phyloP scores from a whole-genome alignment of 2,888 invertebrate genomes.

The Drosophila fulvimacula region DNA sequence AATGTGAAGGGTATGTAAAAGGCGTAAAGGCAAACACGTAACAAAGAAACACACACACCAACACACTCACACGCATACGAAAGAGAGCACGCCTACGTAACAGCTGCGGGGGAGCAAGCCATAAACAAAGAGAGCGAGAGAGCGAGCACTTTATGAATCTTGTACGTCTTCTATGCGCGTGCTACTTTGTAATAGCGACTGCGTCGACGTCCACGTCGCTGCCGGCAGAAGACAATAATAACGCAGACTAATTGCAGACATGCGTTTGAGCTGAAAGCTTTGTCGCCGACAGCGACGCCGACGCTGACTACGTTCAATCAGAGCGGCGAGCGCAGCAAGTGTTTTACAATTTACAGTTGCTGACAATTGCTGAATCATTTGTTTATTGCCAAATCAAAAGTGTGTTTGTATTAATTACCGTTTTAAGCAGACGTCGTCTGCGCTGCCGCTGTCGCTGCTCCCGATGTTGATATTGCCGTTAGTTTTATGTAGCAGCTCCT shows the following conservation, averaged over 20 bases:
- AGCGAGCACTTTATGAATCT: slow-evolving; percentile 21
- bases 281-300: slow-evolving; percentile 45
- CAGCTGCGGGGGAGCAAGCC: slow-evolving; percentile 9
- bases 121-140: slow-evolving; percentile 15
- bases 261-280: slow-evolving; percentile 63
- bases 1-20: slow-evolving; percentile 67
- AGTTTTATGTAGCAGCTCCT: slow-evolving; percentile 37
- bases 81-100: slow-evolving; percentile 10
- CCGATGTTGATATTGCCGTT: slow-evolving; percentile 24
- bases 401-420: slow-evolving; percentile 79
- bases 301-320: slow-evolving; percentile 56
- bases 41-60: slow-evolving; percentile 11
- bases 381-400: slow-evolving; percentile 77
- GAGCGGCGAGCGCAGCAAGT: slow-evolving; percentile 50
- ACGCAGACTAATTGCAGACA: slow-evolving; percentile 77
- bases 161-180: slow-evolving; percentile 57
- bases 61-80: not conserved
- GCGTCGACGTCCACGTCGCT: slow-evolving; percentile 24
- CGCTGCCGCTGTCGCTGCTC: slow-evolving; percentile 14
- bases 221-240: slow-evolving; percentile 52
- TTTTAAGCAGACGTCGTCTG: slow-evolving; percentile 66
- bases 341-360: slow-evolving; percentile 76
- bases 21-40: slow-evolving; percentile 59
- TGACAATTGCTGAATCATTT: slow-evolving; percentile 76
- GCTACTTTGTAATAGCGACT: slow-evolving; percentile 58